These are phyloP conservation scores for Labia minor DNA, from an alignment of 2,888 invertebrate genomes.

Conservation along the genomic window DNA sequence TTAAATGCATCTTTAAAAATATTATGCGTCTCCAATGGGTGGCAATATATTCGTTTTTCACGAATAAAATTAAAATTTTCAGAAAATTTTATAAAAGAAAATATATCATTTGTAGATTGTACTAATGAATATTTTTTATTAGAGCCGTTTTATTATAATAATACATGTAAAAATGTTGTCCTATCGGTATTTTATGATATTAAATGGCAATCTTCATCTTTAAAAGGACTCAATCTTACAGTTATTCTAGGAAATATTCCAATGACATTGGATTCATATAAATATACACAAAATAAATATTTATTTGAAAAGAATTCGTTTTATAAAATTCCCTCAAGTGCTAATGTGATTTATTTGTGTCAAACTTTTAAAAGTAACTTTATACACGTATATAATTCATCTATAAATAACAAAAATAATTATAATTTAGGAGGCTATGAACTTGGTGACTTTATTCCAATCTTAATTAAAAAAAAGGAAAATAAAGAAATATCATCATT, in stretches of 20 bases:
- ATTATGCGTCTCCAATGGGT: not conserved
- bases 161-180: slow-evolving; percentile 23
- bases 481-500: too few species aligned
- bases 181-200: slow-evolving; percentile 21
- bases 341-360: slow-evolving; percentile 7
- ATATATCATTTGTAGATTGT: slow-evolving; percentile 8
- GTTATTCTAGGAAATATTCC: slow-evolving; percentile 23
- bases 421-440: not conserved
- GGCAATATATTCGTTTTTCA: not conserved
- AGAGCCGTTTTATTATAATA: slow-evolving; percentile 14
- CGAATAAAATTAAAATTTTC: not conserved
- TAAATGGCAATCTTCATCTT: slow-evolving; percentile 22
- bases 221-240: slow-evolving; percentile 18
- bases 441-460: not conserved
- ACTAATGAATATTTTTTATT: not conserved
- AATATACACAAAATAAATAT: not conserved
- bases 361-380: slow-evolving; percentile 22
- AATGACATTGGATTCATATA: slow-evolving; percentile 3
- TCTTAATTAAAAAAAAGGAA: not conserved
- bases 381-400: slow-evolving; percentile 16
- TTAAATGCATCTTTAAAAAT: not conserved
- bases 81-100: not conserved
- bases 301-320: not conserved
- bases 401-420: not conserved
- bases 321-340: not conserved